Evolutionary conservation across 2,113 vertebrate genomes (phyloP).

Genomic region (Neolamprologus tretocephalus): DNA sequence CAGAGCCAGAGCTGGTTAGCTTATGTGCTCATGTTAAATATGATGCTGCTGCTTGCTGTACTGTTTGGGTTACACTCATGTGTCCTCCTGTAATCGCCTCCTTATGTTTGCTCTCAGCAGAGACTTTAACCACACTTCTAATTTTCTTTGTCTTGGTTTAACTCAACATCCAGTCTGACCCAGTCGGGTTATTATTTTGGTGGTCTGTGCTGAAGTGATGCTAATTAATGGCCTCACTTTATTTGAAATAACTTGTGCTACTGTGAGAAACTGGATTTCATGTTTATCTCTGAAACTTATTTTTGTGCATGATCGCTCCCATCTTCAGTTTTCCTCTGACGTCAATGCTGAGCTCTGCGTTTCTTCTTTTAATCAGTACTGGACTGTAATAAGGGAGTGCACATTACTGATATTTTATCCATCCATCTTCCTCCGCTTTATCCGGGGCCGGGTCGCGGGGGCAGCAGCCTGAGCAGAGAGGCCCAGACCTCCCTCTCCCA

Average conservation of each 20-base stretch:
- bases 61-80: not conserved
- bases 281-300: not conserved
- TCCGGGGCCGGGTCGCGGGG: rapidly evolving
- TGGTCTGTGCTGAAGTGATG: rapidly evolving
- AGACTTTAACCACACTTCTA: not conserved
- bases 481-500: not conserved
- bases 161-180: not conserved
- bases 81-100: not conserved
- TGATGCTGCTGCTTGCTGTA: not conserved
- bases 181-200: not conserved
- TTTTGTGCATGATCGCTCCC: not conserved
- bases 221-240: not conserved
- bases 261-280: not conserved
- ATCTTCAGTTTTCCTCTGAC: not conserved
- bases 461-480: rapidly evolving
- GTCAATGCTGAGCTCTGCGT: rapidly evolving
- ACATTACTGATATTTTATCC: rapidly evolving
- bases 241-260: rapidly evolving
- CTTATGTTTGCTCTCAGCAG: not conserved
- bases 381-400: not conserved
- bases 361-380: not conserved
- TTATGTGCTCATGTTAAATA: not conserved
- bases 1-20: not conserved
- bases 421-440: not conserved
- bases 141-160: not conserved